Evolutionary conservation across 2,113 vertebrate genomes (phyloP), one percentile per base, ranked within the genome.

Genomic region (Calypte anna): DNA sequence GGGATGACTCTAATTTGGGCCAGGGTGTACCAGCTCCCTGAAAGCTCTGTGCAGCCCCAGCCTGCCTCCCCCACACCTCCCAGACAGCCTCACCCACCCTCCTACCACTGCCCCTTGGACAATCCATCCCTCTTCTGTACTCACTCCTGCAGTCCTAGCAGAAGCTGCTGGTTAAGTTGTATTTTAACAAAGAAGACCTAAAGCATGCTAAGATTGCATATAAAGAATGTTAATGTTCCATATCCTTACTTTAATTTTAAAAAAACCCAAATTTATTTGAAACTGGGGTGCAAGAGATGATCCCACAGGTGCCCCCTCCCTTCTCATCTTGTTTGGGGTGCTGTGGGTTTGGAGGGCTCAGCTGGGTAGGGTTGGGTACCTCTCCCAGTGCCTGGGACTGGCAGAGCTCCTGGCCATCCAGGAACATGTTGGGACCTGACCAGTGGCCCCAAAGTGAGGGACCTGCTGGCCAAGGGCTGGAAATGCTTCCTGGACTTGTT

Each of bases 361-460:
- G 57, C 7, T 1, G 24, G n/a, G 19, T 27, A 36, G 23, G 15
- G 31, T 2, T 18, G 27, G 22, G 6, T 58, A 46, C 44, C 13
- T 27, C 23, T 61, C 24, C 33, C 33, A 22, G 46, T 18, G 24
- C 12, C 7, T 8, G 15, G 10, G 22, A 55, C 48, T 38, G 50
- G 15, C 4, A 46, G 27, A 58, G 21, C 16, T 88, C 24, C 28
- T 38, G 44, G 24, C 11, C 68, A 9, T 12, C 23, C 9, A 1
- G 0, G 2, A 63, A 22, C 22, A 9, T 16, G 4, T 0, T 28
- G 33, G 38, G 40, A 43, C 23, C 18, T 53, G 15, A 16, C 19
- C 9, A 14, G 20, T 6, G 44, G 38, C 31, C 24, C 31, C 13
- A 8, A 6, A 74, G 14, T 0, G 0, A 43, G 55, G 19, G 14